A percentile compares a stretch with the other conserved stretches of the same genome.
Conservation (phyloP, 2,888 invertebrate genomes). For the Candidula unifasciata region DNA sequence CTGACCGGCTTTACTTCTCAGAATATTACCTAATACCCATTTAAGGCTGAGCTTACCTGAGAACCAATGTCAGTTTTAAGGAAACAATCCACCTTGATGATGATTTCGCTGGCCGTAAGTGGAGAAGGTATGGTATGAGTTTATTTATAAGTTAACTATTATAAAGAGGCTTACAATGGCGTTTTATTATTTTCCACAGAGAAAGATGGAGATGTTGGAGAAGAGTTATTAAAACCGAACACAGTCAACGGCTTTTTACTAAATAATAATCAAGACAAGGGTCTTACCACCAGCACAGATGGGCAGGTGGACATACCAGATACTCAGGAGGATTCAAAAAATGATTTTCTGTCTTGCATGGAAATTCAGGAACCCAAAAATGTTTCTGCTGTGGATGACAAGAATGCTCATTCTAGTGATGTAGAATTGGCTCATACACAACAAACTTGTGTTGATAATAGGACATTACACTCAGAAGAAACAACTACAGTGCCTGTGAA, state of each 20-base stretch:
- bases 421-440: background rate
- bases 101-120: too few species aligned
- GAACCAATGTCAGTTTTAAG: too few species aligned
- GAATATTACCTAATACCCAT: too few species aligned
- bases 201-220: background rate
- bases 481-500: too few species aligned
- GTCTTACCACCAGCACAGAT: background rate
- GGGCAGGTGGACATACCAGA: background rate
- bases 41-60: too few species aligned
- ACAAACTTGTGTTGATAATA: too few species aligned
- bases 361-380: background rate
- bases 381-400: background rate
- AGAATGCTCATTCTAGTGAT: background rate
- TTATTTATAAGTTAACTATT: background rate
- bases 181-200: background rate
- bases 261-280: background rate
- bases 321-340: background rate
- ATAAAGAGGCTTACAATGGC: background rate
- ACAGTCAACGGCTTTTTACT: background rate
- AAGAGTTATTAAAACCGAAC: background rate
- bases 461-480: too few species aligned
- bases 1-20: too few species aligned
- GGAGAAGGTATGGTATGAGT: background rate
- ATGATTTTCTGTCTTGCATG: background rate
- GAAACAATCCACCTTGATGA: too few species aligned